Percentiles rank a stretch among this genome's conserved stretches.
These are phyloP conservation scores for Leptinotarsa lineolata DNA, from an alignment of 1,140 invertebrate species.

Conservation along the genomic window DNA sequence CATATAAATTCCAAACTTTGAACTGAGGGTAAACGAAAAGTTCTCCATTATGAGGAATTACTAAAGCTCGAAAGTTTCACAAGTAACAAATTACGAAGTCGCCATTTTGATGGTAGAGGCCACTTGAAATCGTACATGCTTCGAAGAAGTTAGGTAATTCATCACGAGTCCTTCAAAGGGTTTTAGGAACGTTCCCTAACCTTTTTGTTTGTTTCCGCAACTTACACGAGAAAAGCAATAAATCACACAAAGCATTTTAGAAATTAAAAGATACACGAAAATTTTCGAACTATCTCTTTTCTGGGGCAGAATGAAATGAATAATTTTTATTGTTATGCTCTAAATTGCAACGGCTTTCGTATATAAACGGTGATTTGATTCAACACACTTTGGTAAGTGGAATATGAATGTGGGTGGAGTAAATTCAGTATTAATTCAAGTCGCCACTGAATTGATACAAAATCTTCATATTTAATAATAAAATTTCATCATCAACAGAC, in stretches of 20 bases:
- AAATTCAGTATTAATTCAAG: no score
- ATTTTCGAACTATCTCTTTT: no score
- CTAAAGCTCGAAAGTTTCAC: neutral
- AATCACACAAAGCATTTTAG: neutral
- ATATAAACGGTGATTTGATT: no score
- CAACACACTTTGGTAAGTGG: no score
- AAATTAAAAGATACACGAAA: no score
- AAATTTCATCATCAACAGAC: no score
- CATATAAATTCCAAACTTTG: neutral
- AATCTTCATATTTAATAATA: no score
- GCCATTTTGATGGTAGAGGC: conserved; percentile 2
- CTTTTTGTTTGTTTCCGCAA: neutral
- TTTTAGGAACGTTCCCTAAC: neutral
- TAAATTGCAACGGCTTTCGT: no score
- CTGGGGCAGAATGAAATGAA: no score
- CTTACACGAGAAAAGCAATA: neutral
- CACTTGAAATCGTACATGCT: conserved; percentile 1
- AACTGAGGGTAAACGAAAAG: neutral
- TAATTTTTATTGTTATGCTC: no score
- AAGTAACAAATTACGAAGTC: neutral
- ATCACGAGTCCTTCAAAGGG: conserved; percentile 1
- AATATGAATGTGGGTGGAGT: no score
- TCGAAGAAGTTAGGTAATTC: neutral
- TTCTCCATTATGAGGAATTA: neutral
- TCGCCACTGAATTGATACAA: no score